A percentile compares a stretch with the other conserved stretches of the same genome.
Evolutionary conservation across 2,888 invertebrate genomes (phyloP).

Genomic region (Epiblema foenella): DNA sequence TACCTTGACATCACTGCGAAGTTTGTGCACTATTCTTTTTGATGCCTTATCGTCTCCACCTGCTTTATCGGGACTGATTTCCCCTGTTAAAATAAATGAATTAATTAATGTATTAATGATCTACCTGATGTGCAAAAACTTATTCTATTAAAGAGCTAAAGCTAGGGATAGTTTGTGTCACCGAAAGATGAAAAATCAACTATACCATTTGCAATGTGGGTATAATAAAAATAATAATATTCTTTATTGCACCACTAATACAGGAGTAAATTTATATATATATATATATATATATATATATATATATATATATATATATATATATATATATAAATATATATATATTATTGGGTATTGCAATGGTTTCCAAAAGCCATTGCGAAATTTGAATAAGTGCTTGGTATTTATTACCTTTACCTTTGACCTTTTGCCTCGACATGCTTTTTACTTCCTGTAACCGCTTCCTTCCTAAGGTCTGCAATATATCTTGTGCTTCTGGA

Average conservation of each 20-base stretch:
- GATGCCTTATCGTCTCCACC: conserved; percentile 87
- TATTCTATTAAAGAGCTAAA: neutral
- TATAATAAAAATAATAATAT: no score
- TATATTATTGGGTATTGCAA: no score
- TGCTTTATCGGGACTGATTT: conserved; percentile 72
- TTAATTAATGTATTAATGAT: no score
- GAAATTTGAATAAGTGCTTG: conserved; percentile 1
- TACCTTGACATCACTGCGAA: conserved; percentile 93
- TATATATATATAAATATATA: no score
- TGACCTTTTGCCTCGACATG: conserved; percentile 75
- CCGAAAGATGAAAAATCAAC: no score
- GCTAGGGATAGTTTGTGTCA: neutral
- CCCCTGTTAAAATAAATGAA: conserved; percentile 64
- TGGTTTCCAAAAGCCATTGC: conserved; percentile 16
- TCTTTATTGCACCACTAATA: no score
- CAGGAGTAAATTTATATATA: no score
- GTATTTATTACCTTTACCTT: conserved; percentile 54
- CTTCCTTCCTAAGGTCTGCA: conserved; percentile 94
- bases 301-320: no score
- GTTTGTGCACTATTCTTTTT: conserved; percentile 92
- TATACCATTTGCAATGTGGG: neutral
- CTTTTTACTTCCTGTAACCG: conserved; percentile 92
- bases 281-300: no score
- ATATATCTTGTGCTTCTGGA: conserved; percentile 97
- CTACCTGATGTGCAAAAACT: neutral